phyloP scores from a whole-genome alignment of 2,113 vertebrate species.

The Colius striatus region DNA sequence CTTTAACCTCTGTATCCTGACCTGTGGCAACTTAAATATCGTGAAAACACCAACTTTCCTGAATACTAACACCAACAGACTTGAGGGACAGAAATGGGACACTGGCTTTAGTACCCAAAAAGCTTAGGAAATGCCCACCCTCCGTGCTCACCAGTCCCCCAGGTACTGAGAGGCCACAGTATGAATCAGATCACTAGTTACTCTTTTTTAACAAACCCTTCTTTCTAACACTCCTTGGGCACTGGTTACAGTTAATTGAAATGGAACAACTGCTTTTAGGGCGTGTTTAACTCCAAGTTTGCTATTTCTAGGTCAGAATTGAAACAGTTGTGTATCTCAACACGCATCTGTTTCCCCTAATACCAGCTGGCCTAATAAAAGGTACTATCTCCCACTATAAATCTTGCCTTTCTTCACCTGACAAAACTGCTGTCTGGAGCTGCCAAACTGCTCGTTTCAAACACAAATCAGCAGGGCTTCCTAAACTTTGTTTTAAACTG shows the following conservation, averaged over 20 bases:
- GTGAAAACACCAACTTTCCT: background rate
- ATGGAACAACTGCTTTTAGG: background rate
- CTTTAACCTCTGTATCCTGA: background rate
- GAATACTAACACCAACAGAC: background rate
- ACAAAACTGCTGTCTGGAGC: background rate
- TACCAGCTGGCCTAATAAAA: slow-evolving; percentile 46
- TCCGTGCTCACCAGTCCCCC: background rate
- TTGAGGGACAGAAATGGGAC: background rate
- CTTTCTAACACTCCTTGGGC: background rate
- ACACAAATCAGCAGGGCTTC: background rate
- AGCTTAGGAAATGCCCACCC: background rate
- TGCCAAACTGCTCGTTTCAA: background rate
- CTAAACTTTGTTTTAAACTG: background rate
- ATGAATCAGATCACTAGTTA: background rate
- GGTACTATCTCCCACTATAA: background rate
- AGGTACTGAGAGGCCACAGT: background rate
- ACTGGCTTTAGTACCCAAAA: background rate
- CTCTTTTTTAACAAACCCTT: background rate
- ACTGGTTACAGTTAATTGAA: background rate
- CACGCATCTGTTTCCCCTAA: slow-evolving; percentile 13
- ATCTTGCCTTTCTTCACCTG: background rate
- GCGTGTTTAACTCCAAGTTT: background rate
- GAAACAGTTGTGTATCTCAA: background rate
- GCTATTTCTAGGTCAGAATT: background rate
- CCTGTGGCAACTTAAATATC: accelerated